Evolutionary conservation across 1,140 invertebrate species (phyloP).

Genomic region (Drosophila ercepeae): DNA sequence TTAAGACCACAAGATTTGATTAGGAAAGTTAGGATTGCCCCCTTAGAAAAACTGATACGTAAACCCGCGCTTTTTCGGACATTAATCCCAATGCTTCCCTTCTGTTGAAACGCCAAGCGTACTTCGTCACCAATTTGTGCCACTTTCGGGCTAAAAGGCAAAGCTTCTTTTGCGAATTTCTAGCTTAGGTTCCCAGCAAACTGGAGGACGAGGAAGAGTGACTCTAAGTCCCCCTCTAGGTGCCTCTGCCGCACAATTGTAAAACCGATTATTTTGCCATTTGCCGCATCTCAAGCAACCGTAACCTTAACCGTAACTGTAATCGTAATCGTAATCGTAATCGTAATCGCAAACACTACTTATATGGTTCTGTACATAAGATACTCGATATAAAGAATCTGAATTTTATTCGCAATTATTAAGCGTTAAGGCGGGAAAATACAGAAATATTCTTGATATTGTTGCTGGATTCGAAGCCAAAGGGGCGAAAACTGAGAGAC

Average conservation of each 20-base stretch:
- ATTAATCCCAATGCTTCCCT: not conserved
- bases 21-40: not conserved
- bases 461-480: slow-evolving; percentile 13
- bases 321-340: slow-evolving; percentile 5
- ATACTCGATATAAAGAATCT: slow-evolving; percentile 19
- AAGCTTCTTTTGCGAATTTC: slow-evolving; percentile 4
- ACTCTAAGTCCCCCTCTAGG: not conserved
- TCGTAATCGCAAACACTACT: not conserved
- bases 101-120: slow-evolving; percentile 33
- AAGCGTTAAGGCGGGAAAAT: slow-evolving; percentile 13
- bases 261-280: not conserved
- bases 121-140: slow-evolving; percentile 5
- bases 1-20: not conserved
- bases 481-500: not conserved
- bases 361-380: slow-evolving; percentile 9
- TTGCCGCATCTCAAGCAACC: not conserved
- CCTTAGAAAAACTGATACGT: not conserved
- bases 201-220: not conserved
- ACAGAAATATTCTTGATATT: slow-evolving; percentile 44
- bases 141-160: slow-evolving; percentile 18
- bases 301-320: not conserved
- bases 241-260: not conserved
- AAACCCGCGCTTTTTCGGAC: not conserved
- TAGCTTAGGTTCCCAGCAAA: not conserved
- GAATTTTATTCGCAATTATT: slow-evolving; percentile 45